Percentiles rank a stretch among this genome's conserved stretches.
phyloP scores from a whole-genome alignment of 2,888 invertebrate genomes.

The Gari tellinella region DNA sequence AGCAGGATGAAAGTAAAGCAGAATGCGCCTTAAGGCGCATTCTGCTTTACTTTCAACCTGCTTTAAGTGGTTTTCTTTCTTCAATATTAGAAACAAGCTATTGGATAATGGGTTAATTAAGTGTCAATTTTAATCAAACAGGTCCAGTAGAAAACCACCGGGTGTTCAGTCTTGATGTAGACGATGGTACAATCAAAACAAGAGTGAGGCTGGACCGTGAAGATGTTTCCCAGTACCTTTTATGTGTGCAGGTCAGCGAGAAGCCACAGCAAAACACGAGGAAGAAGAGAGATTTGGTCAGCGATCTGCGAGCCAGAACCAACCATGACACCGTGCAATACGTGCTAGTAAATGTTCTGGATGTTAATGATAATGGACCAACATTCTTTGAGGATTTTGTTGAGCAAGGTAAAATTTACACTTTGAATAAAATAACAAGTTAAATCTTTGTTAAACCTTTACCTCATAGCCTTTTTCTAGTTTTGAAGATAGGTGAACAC shows the following conservation, averaged over 20 bases:
- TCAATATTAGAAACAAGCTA: too few species aligned
- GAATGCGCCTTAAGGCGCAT: too few species aligned
- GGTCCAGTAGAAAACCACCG: too few species aligned
- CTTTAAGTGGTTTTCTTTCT: too few species aligned
- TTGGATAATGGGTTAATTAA: too few species aligned
- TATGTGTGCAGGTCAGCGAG: constrained; percentile 91
- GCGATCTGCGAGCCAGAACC: constrained; percentile 3
- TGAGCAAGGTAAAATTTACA: constrained; percentile 29
- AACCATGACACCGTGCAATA: constrained; percentile 57
- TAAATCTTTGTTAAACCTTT: too few species aligned
- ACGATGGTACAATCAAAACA: constrained; percentile 61
- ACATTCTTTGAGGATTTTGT: constrained; percentile 43
- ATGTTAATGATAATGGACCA: constrained; percentile 76
- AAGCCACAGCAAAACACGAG: constrained; percentile 84
- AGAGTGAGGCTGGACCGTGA: constrained; percentile 89
- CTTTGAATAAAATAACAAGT: too few species aligned
- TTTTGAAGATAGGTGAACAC: too few species aligned
- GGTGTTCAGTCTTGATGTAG: constrained; percentile 6
- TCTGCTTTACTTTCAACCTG: too few species aligned
- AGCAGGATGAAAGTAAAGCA: too few species aligned
- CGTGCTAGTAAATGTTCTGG: constrained; percentile 62
- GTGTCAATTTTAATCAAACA: too few species aligned
- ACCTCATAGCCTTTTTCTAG: too few species aligned
- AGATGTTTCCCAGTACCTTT: constrained; percentile 88
- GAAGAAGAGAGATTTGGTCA: constrained; percentile 42